Evolutionary conservation across 2,888 invertebrate genomes (phyloP).

Genomic region (Incurvaria masculella): DNA sequence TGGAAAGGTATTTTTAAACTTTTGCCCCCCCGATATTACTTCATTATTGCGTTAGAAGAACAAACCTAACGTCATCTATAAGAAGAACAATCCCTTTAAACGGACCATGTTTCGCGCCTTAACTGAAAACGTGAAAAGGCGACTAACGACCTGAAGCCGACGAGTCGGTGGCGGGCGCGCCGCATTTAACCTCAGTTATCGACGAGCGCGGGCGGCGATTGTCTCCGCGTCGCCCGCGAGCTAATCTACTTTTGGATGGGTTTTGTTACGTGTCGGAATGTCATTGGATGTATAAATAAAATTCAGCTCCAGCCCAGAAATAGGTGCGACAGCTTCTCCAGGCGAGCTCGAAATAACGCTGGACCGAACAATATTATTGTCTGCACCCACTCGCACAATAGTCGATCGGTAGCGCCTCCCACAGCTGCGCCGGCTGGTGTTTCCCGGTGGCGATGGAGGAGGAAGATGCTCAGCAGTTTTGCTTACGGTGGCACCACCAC

Average conservation of each 20-base stretch:
- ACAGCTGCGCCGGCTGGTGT: slow-evolving; percentile 12
- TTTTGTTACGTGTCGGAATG: slow-evolving; percentile 56
- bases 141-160: too few relatives aligned
- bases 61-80: too few relatives aligned
- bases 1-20: too few relatives aligned
- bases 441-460: slow-evolving; percentile 46
- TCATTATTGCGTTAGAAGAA: too few relatives aligned
- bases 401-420: slow-evolving; percentile 17
- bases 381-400: slow-evolving; percentile 25
- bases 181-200: slow-evolving; percentile 12
- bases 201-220: slow-evolving; percentile 18
- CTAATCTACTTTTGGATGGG: slow-evolving; percentile 54
- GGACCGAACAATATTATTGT: slow-evolving; percentile 33
- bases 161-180: too few relatives aligned
- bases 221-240: slow-evolving; percentile 16
- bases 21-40: too few relatives aligned
- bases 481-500: slow-evolving; percentile 83
- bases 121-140: too few relatives aligned
- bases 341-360: slow-evolving; percentile 45
- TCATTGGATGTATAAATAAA: slow-evolving; percentile 58
- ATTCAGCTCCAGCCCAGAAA: slow-evolving; percentile 53
- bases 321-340: slow-evolving; percentile 59
- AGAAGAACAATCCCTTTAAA: too few relatives aligned
- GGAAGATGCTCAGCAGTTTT: slow-evolving; percentile 72
- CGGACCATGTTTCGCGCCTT: too few relatives aligned